These are phyloP conservation scores for Hydractinia symbiolongicarpus DNA, from an alignment of 30 jellyfish, hydroid and myxozoan species.

Conservation along the genomic window DNA sequence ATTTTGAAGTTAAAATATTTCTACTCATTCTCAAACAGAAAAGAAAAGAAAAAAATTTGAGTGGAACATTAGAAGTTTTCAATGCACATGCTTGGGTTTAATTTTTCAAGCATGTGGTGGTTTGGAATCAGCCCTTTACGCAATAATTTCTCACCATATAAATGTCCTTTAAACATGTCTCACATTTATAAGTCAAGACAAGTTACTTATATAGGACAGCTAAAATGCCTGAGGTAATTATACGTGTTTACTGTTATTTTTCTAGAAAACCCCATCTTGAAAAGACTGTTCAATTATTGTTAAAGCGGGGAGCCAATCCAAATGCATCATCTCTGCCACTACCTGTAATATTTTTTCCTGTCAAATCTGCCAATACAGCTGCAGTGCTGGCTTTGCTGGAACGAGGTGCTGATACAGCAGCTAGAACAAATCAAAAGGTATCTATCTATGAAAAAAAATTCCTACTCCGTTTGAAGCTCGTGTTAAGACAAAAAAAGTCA, in stretches of 20 bases:
- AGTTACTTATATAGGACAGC: no score
- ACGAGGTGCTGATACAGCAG: conserved; percentile 64
- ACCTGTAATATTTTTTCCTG: conserved; percentile 91
- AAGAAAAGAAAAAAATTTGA: no score
- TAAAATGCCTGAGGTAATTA: no score
- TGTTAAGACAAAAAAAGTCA: neutral
- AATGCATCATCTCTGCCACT: conserved; percentile 75
- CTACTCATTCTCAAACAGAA: no score
- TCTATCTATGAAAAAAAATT: neutral
- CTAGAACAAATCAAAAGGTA: conserved; percentile 22
- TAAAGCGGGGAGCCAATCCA: conserved; percentile 88
- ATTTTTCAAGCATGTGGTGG: no score
- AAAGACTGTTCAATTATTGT: conserved; percentile 47
- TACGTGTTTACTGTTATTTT: neutral
- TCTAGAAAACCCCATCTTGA: conserved; percentile 82
- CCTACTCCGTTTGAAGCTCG: neutral
- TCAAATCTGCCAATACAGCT: conserved; percentile 62
- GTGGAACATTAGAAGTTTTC: no score
- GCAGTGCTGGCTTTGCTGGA: conserved; percentile 68
- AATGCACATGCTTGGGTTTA: no score
- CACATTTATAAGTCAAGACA: no score
- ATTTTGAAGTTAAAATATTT: no score
- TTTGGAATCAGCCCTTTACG: no score
- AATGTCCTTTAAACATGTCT: no score
- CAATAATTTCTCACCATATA: no score